Conservation (phyloP, 1,140 invertebrate genomes). For the Periplaneta americana region DNA sequence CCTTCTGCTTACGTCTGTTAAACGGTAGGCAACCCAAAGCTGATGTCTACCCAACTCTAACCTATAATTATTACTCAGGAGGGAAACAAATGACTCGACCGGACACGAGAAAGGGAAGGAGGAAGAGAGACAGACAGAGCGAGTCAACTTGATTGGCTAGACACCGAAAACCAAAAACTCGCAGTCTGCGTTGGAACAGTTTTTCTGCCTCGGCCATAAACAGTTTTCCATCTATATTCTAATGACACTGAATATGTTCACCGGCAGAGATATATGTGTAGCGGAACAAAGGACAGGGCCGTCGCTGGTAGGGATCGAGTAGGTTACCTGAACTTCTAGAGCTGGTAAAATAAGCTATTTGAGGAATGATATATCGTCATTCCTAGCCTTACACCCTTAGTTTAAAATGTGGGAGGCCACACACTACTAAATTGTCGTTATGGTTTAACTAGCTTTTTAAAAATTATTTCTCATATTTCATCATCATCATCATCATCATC, state of each 20-base stretch:
- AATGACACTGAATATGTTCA: not conserved
- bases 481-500: too few relatives aligned
- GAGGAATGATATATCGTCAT: too few relatives aligned
- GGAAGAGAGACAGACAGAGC: not conserved
- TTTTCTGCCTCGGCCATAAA: not conserved
- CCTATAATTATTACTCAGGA: not conserved
- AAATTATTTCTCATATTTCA: too few relatives aligned
- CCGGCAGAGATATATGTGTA: not conserved
- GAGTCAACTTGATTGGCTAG: not conserved
- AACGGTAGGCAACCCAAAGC: not conserved
- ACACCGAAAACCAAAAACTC: not conserved
- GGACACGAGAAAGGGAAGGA: not conserved
- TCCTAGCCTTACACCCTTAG: too few relatives aligned
- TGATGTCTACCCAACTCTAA: not conserved
- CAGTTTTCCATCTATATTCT: slow-evolving; percentile 5
- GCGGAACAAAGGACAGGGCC: not conserved
- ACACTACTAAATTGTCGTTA: too few relatives aligned
- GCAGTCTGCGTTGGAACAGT: not conserved
- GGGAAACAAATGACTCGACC: not conserved
- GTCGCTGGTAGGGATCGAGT: not conserved
- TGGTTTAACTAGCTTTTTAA: too few relatives aligned
- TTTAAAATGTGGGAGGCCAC: too few relatives aligned
- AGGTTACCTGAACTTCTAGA: too few relatives aligned
- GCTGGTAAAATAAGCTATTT: too few relatives aligned
- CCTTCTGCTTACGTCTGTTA: not conserved